phyloP scores from a whole-genome alignment of 1,140 invertebrate genomes.

The Sitodiplosis mosellana region DNA sequence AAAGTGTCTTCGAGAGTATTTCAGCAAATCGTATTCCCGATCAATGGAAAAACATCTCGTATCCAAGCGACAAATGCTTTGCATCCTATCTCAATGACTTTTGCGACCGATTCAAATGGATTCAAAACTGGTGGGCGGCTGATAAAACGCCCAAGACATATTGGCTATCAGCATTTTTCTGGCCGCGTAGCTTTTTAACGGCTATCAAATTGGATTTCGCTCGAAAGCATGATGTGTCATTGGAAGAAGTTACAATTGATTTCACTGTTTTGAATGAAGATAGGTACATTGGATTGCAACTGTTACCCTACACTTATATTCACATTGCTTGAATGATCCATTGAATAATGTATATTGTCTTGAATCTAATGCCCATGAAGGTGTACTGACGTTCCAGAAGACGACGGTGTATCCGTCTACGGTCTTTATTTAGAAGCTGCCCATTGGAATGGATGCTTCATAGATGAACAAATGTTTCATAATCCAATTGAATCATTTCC shows the following conservation, averaged over 20 bases:
- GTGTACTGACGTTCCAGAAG: conserved; percentile 32
- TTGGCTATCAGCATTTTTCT: conserved; percentile 91
- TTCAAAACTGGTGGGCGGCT: conserved; percentile 54
- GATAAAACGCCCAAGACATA: conserved; percentile 58
- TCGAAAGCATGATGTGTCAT: conserved; percentile 67
- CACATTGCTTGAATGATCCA: too few species aligned
- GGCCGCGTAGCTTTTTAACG: conserved; percentile 86
- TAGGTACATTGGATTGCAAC: conserved; percentile 15
- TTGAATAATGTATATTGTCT: too few species aligned
- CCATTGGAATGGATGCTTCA: too few species aligned
- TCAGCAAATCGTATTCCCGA: conserved; percentile 59
- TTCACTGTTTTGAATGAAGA: conserved; percentile 42
- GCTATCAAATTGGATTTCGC: conserved; percentile 85
- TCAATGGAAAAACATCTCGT: conserved; percentile 65
- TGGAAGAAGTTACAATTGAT: conserved; percentile 69
- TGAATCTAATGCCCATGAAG: conserved; percentile 46
- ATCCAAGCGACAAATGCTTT: conserved; percentile 79
- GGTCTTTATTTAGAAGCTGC: too few species aligned
- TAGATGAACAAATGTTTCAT: too few species aligned
- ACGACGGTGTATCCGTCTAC: neutral
- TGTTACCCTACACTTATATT: too few species aligned
- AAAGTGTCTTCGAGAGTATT: conserved; percentile 47
- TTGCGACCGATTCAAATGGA: conserved; percentile 54
- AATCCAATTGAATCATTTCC: too few species aligned
- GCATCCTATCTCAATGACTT: conserved; percentile 74